Percentiles rank a stretch among this genome's conserved stretches.
These are phyloP conservation scores for Rhyacophila evoluta DNA, from an alignment of 2,888 invertebrate genomes.

Conservation along the genomic window DNA sequence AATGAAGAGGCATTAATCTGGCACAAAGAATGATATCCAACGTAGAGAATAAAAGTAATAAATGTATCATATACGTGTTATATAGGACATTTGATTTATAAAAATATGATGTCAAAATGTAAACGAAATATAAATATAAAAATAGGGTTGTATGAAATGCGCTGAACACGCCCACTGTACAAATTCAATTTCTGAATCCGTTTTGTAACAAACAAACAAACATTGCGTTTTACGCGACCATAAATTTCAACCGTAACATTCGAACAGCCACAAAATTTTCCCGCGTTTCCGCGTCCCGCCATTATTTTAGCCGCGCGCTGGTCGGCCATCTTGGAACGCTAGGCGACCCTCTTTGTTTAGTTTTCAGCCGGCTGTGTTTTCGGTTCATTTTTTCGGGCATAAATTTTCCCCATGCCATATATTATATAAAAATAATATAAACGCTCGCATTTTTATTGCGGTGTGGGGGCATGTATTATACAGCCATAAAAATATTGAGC, in stretches of 20 bases:
- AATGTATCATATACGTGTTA: too few relatives aligned
- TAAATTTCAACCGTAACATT: conserved; percentile 17
- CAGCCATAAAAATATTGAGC: conserved; percentile 10
- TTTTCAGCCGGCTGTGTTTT: conserved; percentile 39
- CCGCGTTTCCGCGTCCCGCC: conserved; percentile 23
- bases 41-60: too few relatives aligned
- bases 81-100: background rate
- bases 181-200: conserved; percentile 24
- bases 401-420: conserved; percentile 35
- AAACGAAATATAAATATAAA: background rate
- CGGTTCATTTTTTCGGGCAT: conserved; percentile 47
- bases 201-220: conserved; percentile 24
- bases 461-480: conserved; percentile 16
- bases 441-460: conserved; percentile 18
- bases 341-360: conserved; percentile 38
- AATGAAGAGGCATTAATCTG: too few relatives aligned
- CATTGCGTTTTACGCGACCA: conserved; percentile 24
- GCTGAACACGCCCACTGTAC: conserved; percentile 10
- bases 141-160: background rate
- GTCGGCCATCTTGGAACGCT: conserved; percentile 35
- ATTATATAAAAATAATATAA: conserved; percentile 10
- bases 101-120: background rate
- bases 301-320: conserved; percentile 16
- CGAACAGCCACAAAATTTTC: conserved; percentile 21
- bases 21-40: too few relatives aligned